Conservation (phyloP, 2,113 vertebrate species). For the Daboia siamensis region DNA sequence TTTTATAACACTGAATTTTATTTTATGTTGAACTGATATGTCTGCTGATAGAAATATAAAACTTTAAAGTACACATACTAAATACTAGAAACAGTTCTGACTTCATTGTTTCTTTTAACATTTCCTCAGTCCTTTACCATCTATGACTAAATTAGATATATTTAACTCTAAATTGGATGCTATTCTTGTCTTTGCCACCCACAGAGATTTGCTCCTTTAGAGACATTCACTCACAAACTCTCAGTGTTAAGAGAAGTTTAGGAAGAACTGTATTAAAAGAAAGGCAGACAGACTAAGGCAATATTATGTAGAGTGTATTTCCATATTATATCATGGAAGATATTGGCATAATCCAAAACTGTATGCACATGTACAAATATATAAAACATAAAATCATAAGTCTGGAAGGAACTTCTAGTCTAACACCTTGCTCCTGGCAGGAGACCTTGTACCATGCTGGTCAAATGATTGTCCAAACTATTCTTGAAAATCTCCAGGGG, state of each 20-base stretch:
- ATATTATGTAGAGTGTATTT: not conserved
- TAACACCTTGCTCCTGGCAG: not conserved
- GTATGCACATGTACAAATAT: not conserved
- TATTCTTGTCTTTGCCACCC: slow-evolving; percentile 20
- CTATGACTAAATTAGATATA: slow-evolving; percentile 42
- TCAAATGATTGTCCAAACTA: not conserved
- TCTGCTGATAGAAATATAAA: slow-evolving; percentile 39
- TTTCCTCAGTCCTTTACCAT: slow-evolving; percentile 32
- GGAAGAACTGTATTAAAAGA: not conserved
- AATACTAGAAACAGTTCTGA: slow-evolving; percentile 41
- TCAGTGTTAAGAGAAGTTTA: slow-evolving; percentile 13
- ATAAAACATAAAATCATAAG: not conserved
- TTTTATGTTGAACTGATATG: slow-evolving; percentile 44
- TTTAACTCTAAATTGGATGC: slow-evolving; percentile 34
- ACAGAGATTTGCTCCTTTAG: slow-evolving; percentile 21
- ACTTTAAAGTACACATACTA: slow-evolving; percentile 35
- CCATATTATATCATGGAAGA: not conserved
- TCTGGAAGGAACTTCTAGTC: not conserved
- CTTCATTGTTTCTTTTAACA: slow-evolving; percentile 38
- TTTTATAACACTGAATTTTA: slow-evolving; percentile 36
- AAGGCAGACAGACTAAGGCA: not conserved
- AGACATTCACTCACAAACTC: not conserved
- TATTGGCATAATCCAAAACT: not conserved
- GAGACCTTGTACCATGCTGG: not conserved
- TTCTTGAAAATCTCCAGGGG: not conserved